phyloP scores from a whole-genome alignment of 2,113 vertebrate genomes.

The Catharus minimus region DNA sequence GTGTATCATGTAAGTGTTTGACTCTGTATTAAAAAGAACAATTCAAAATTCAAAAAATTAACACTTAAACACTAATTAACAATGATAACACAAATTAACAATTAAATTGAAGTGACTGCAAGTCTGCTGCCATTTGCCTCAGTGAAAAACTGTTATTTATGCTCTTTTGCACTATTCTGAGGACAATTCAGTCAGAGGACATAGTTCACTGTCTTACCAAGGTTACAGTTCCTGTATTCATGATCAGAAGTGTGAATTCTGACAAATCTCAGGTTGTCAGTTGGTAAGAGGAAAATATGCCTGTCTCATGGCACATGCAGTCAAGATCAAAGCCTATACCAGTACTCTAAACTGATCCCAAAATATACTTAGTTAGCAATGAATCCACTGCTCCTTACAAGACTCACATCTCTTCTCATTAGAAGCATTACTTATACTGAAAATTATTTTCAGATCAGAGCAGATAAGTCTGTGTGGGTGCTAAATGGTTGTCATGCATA shows the following conservation, averaged over 20 bases:
- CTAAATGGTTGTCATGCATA: accelerated
- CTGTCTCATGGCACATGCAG: not conserved
- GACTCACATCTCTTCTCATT: not conserved
- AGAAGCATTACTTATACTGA: not conserved
- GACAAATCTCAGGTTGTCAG: not conserved
- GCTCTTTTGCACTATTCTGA: not conserved
- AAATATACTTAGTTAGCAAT: not conserved
- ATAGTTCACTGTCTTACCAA: not conserved
- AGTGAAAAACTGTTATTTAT: not conserved
- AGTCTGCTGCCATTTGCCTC: not conserved
- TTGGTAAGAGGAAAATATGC: not conserved
- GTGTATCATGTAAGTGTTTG: not conserved
- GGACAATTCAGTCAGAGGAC: not conserved
- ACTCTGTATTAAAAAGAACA: not conserved
- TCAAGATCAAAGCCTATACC: not conserved
- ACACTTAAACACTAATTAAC: not conserved
- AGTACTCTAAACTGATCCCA: not conserved
- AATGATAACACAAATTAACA: too few relatives aligned
- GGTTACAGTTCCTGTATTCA: not conserved
- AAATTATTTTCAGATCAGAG: not conserved
- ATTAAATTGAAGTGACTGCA: not conserved
- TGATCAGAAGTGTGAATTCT: not conserved
- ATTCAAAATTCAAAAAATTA: not conserved
- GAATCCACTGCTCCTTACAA: not conserved
- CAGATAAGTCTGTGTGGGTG: not conserved